These are phyloP conservation scores for Glaucidium brasilianum DNA, from an alignment of 2,113 vertebrate species.

Conservation along the genomic window DNA sequence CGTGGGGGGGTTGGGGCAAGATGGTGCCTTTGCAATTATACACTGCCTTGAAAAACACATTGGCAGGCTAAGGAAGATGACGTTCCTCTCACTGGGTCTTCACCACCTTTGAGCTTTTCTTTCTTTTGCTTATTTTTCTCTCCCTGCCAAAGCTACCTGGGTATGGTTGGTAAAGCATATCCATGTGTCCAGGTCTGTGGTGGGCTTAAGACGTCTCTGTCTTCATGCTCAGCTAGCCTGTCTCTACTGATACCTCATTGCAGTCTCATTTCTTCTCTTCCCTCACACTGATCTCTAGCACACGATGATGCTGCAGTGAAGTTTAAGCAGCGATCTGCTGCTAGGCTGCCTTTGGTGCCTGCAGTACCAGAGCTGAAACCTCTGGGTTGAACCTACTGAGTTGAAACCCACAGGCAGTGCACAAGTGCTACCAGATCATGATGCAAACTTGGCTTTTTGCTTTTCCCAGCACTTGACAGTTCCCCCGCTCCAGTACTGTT, in stretches of 20 bases:
- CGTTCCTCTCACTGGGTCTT: background rate
- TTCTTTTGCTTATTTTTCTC: background rate
- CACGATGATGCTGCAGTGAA: background rate
- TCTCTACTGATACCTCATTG: background rate
- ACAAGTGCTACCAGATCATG: background rate
- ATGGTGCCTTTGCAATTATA: background rate
- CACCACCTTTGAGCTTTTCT: background rate
- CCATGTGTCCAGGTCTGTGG: background rate
- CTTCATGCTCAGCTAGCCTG: background rate
- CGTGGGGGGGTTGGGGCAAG: rapidly evolving
- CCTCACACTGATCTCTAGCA: background rate
- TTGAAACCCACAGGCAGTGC: background rate
- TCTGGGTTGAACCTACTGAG: background rate
- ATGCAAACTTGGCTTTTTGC: background rate
- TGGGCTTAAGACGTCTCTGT: background rate
- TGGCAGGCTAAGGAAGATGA: background rate
- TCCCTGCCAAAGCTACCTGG: background rate
- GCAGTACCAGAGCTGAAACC: background rate
- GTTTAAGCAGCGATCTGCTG: background rate
- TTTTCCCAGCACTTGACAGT: background rate
- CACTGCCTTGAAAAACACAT: background rate
- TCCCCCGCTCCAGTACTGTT: background rate
- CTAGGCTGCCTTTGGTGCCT: background rate
- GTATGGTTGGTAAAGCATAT: background rate
- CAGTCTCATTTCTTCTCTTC: background rate